Percentiles rank a stretch among this genome's conserved stretches.
These are phyloP conservation scores for Semnornis frantzii DNA, from an alignment of 2,113 vertebrate species.

Conservation along the genomic window DNA sequence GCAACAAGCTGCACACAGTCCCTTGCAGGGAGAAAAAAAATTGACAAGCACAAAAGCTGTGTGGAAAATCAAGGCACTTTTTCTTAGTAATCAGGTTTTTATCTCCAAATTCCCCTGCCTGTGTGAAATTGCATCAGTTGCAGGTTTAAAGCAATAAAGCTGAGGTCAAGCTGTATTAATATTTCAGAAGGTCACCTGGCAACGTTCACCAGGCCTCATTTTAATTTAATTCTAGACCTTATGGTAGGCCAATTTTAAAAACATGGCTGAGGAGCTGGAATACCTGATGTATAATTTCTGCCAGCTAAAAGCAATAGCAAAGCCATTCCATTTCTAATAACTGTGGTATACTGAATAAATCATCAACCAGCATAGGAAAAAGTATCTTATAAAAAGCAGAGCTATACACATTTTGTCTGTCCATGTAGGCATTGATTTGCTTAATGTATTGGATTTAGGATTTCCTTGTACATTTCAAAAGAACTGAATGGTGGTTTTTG, in stretches of 20 bases:
- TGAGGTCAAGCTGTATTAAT: constrained; percentile 4
- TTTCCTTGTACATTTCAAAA: neutral
- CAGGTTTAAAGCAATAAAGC: constrained; percentile 10
- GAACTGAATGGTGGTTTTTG: neutral
- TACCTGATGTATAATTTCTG: neutral
- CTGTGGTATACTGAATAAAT: neutral
- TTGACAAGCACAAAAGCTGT: neutral
- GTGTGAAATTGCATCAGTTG: neutral
- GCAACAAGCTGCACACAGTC: neutral
- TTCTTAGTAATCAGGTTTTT: neutral
- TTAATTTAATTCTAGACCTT: constrained; percentile 25
- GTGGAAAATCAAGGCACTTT: neutral
- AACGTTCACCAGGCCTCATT: neutral
- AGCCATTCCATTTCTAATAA: constrained; percentile 21
- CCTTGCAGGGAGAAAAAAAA: neutral
- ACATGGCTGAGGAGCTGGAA: neutral
- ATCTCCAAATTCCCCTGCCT: neutral
- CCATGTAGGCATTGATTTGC: neutral
- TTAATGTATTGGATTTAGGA: neutral
- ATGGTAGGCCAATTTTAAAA: neutral
- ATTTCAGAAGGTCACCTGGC: constrained; percentile 48
- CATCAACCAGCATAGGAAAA: neutral
- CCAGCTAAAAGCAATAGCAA: constrained; percentile 10
- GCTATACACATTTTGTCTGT: neutral
- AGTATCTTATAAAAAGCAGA: neutral